These are phyloP conservation scores for Drosophila cardini DNA, from an alignment of 1,140 invertebrate genomes.

Conservation along the genomic window DNA sequence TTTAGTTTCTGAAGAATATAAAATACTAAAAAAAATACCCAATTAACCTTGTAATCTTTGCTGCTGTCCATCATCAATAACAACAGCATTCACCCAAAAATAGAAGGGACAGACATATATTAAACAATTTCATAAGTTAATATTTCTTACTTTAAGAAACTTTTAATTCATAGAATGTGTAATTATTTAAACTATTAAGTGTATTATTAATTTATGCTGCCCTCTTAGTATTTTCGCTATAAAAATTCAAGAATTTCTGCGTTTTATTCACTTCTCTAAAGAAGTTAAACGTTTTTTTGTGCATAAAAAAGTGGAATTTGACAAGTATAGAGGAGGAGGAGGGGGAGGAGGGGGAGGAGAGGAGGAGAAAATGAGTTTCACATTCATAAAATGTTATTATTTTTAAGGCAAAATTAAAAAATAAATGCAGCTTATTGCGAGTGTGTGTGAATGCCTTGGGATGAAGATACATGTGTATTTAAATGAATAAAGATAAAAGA, in stretches of 20 bases:
- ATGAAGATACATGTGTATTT: not conserved
- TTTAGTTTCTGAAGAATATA: slow-evolving; percentile 19
- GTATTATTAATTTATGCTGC: slow-evolving; percentile 21
- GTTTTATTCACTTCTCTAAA: too few species aligned
- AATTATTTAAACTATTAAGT: slow-evolving; percentile 9
- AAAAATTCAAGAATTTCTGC: not conserved
- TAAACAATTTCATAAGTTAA: not conserved
- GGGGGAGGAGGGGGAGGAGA: too few species aligned
- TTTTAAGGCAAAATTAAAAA: slow-evolving; percentile 19
- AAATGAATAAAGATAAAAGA: not conserved
- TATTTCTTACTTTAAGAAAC: not conserved
- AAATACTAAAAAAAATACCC: slow-evolving; percentile 20
- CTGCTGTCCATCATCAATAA: slow-evolving; percentile 23
- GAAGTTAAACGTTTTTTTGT: too few species aligned
- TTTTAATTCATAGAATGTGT: not conserved
- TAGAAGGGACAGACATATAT: slow-evolving; percentile 34
- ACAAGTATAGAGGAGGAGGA: slow-evolving; percentile 1
- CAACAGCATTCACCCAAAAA: slow-evolving; percentile 23
- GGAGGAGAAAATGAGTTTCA: slow-evolving; percentile 20
- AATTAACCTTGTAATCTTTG: slow-evolving; percentile 32
- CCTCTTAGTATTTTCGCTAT: too few species aligned
- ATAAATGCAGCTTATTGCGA: slow-evolving; percentile 15
- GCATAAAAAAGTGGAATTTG: not conserved
- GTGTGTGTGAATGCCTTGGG: not conserved
- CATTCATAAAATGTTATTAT: slow-evolving; percentile 19